These are phyloP conservation scores for Bombus waltoni DNA, from an alignment of 1,140 invertebrate species.

Conservation along the genomic window DNA sequence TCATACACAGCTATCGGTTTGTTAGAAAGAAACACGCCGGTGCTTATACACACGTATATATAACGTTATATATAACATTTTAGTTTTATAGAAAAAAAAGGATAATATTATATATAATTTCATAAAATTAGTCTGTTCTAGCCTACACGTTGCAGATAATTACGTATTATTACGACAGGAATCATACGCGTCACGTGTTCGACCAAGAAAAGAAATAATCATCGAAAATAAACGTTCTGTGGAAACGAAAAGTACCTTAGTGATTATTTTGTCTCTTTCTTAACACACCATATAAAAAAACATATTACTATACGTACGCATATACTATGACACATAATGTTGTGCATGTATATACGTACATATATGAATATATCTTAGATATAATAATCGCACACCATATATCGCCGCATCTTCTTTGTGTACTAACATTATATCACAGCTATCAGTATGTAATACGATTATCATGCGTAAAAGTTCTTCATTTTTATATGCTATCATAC, in stretches of 20 bases:
- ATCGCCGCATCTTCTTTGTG: conserved; percentile 56
- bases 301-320: conserved; percentile 17
- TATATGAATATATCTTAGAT: conserved; percentile 37
- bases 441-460: conserved; percentile 39
- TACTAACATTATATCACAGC: conserved; percentile 56
- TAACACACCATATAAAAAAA: conserved; percentile 59
- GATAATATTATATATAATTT: neutral
- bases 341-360: conserved; percentile 19
- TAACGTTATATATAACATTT: neutral
- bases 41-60: neutral
- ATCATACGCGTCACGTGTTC: conserved; percentile 62
- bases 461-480: conserved; percentile 29
- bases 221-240: conserved; percentile 76
- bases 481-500: conserved; percentile 6
- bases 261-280: conserved; percentile 78
- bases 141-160: neutral
- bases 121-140: neutral
- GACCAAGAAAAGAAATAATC: conserved; percentile 64
- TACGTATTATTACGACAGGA: conserved; percentile 26
- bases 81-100: too few species aligned
- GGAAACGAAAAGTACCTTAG: conserved; percentile 76
- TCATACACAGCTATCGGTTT: neutral
- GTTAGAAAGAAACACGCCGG: neutral
- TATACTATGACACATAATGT: neutral
- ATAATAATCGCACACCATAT: conserved; percentile 56